Evolutionary conservation across 30 jellyfish, hydroid and myxozoan genomes (phyloP).

Genomic region (Aurelia sp.): DNA sequence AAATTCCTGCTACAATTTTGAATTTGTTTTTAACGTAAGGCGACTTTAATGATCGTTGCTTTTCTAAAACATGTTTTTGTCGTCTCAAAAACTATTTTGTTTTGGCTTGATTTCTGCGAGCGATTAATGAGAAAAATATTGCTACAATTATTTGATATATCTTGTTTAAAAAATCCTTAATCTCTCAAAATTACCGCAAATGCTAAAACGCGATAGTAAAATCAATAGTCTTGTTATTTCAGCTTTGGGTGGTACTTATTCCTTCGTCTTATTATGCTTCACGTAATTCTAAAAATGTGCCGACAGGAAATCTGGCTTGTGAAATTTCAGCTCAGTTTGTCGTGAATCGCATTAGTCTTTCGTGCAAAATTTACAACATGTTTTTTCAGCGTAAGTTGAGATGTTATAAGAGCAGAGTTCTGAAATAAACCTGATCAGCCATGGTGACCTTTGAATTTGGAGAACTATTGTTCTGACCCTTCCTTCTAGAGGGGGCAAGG

Average conservation of each 20-base stretch:
- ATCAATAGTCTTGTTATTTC: neutral
- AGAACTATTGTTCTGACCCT: too few species aligned
- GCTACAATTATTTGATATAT: slow-evolving; percentile 1
- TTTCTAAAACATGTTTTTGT: too few species aligned
- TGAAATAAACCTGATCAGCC: too few species aligned
- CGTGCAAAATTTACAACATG: neutral
- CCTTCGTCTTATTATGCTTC: neutral
- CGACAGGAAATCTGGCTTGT: slow-evolving; percentile 29
- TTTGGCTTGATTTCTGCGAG: neutral
- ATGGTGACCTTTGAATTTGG: too few species aligned
- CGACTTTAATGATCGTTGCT: too few species aligned
- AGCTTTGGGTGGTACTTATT: neutral
- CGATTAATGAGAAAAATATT: neutral
- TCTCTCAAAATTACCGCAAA: slow-evolving; percentile 1
- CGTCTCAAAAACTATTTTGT: neutral
- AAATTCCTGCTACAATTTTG: too few species aligned
- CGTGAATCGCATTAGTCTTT: neutral
- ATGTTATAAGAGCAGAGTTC: too few species aligned
- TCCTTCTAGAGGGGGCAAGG: too few species aligned
- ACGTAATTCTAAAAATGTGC: slow-evolving; percentile 15
- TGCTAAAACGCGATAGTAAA: neutral
- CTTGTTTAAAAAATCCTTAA: neutral
- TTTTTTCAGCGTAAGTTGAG: too few species aligned
- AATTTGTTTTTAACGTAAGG: too few species aligned
- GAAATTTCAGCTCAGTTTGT: neutral